Conservation (phyloP, 2,797 vertebrate species). For the Eulemur coronatus region DNA sequence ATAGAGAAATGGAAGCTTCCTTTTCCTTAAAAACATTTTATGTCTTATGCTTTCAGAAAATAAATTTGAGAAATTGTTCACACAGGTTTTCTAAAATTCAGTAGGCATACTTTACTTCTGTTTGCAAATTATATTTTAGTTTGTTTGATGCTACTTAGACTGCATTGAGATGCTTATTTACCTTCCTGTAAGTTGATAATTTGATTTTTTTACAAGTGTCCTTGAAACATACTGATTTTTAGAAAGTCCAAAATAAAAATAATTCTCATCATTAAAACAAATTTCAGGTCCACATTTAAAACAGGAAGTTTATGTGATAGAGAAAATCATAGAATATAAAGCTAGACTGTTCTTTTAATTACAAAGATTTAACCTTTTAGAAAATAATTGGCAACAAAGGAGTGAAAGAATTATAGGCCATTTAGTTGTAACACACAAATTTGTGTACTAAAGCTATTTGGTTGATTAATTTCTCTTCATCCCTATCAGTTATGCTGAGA, state of each 20-base stretch:
- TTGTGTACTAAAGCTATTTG: constrained; percentile 58
- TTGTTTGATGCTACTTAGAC: background rate
- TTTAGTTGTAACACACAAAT: constrained; percentile 64
- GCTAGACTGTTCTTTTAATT: constrained; percentile 78
- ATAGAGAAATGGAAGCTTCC: background rate
- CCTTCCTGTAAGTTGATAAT: constrained; percentile 28
- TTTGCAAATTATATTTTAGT: background rate
- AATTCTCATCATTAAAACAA: constrained; percentile 40
- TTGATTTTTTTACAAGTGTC: constrained; percentile 60
- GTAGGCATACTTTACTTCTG: background rate
- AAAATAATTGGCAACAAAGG: constrained; percentile 59
- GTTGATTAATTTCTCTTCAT: constrained; percentile 74
- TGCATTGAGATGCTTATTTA: constrained; percentile 31
- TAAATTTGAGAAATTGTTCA: background rate
- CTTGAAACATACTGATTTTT: constrained; percentile 60
- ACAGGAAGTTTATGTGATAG: constrained; percentile 59
- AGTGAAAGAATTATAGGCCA: constrained; percentile 57
- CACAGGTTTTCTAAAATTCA: background rate
- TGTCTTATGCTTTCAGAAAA: background rate
- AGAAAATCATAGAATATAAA: constrained; percentile 76
- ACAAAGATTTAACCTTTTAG: constrained; percentile 65
- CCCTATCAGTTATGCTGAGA: constrained; percentile 27
- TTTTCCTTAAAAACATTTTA: background rate
- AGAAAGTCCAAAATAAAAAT: constrained; percentile 58
- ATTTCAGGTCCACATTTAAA: constrained; percentile 26